Conservation (phyloP, 1,140 invertebrate genomes). For the Aethina tumida region DNA sequence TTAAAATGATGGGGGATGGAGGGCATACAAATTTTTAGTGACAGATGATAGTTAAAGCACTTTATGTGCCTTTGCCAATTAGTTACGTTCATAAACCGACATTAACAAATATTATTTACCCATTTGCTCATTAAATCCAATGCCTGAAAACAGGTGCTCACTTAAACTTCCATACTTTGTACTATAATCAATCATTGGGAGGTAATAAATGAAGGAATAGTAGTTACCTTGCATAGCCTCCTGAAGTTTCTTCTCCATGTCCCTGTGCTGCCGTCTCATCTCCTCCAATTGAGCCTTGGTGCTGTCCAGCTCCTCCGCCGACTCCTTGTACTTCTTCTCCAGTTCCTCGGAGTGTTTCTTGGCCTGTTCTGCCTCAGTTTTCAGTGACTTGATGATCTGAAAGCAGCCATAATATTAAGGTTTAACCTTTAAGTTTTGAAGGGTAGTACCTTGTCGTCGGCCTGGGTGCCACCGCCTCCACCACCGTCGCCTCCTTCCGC, state of each 20-base stretch:
- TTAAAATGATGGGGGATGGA: no score
- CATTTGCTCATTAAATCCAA: no score
- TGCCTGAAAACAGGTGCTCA: no score
- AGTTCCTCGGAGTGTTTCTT: conserved; percentile 68
- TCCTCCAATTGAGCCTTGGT: conserved; percentile 69
- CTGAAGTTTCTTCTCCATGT: conserved; percentile 61
- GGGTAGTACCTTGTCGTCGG: conserved; percentile 32
- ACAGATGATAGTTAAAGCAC: no score
- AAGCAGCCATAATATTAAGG: not conserved
- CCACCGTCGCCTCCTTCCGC: conserved; percentile 10
- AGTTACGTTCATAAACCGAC: no score
- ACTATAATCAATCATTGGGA: not conserved
- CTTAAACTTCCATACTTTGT: no score
- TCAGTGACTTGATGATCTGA: conserved; percentile 51
- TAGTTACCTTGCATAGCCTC: conserved; percentile 46
- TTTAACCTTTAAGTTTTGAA: not conserved
- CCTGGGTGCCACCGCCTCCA: conserved; percentile 8
- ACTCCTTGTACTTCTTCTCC: conserved; percentile 65
- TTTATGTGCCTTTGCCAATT: no score
- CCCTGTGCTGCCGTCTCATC: conserved; percentile 59
- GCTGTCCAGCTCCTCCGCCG: conserved; percentile 64
- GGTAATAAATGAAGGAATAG: conserved; percentile 6
- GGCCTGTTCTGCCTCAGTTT: conserved; percentile 63
- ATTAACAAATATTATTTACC: no score
- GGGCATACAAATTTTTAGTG: no score